Evolutionary conservation across 2,797 vertebrate genomes (phyloP), one percentile per base, ranked within the genome.

Genomic region (Emydoidea blandingii): DNA sequence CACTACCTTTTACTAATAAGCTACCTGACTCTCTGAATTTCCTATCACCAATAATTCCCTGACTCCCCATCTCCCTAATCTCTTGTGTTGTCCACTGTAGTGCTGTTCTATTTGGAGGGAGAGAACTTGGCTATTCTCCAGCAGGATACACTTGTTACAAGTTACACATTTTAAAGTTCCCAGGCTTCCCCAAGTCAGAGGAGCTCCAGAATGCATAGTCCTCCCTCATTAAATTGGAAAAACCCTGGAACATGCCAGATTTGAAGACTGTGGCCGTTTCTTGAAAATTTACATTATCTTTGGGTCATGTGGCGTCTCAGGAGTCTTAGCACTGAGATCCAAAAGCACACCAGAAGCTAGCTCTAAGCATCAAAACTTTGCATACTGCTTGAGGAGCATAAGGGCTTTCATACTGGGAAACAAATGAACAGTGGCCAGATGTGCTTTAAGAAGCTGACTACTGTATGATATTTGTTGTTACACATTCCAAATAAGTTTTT

Each of bases 351-450:
- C 4, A 89, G 31, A 16, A 89, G 14, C 79, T 81, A 16, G 57
- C 59, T 83, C 89, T 95, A 95, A 83, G 27, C 14, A 53, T 74
- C 74, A 68, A 91, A 6, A 90, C 89, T 92, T 92, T 74, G 21
- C 87, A 19, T 93, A 23, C 88, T 31, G 85, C 16, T 8, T 88
- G 47, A 81, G 83, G 82, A 85, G 88, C 92, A 94, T 27, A n/a
- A 92, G 88, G 93, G 47, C 2, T 76, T 41, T 76, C 72, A 47
- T 29, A 44, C 72, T 76, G 12, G 72, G 27, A 76, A 29, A 27
- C 44, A 15, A 76, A 76, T 76, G 72, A 27, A 76, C 25, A 29
- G 12, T 76, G 41, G 25, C 72, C 72, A 76, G 41, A 47, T 76
- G 7, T 47, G 25, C 23, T 47, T 76, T 47, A 76, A 47, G 72